Evolutionary conservation across 2,797 vertebrate species (phyloP).

Genomic region (Xerus rutilus): DNA sequence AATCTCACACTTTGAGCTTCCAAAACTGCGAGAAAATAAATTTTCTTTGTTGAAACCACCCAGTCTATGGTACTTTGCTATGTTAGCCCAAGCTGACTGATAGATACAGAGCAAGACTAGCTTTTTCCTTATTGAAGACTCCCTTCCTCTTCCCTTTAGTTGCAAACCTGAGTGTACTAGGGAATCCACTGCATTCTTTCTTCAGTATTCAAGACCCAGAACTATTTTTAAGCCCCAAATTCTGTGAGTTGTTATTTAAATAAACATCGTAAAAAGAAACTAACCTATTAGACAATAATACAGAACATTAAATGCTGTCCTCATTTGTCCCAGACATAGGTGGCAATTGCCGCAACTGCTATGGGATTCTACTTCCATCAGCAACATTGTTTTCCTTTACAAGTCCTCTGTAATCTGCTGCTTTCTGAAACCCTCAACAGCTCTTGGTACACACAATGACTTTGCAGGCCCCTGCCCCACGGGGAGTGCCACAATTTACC

Average conservation of each 20-base stretch:
- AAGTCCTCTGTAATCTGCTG: neutral
- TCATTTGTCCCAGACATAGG: conserved; percentile 51
- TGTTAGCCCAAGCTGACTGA: neutral
- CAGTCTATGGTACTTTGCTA: neutral
- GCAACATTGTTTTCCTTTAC: neutral
- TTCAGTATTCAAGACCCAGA: neutral
- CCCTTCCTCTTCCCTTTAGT: neutral
- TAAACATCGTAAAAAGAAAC: conserved; percentile 43
- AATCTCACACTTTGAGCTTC: neutral
- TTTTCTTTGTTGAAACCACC: neutral
- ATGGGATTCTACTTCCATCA: conserved; percentile 34
- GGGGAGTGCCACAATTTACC: neutral
- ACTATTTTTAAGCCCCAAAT: conserved; percentile 34
- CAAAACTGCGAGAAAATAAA: neutral
- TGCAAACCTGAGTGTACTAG: neutral
- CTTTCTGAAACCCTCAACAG: conserved; percentile 34
- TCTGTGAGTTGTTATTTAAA: conserved; percentile 47
- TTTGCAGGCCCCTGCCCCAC: neutral
- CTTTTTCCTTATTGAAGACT: neutral
- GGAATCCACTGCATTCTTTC: neutral
- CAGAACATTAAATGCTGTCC: conserved; percentile 27
- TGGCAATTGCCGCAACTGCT: conserved; percentile 3
- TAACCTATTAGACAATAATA: conserved; percentile 35
- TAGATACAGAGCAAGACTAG: neutral
- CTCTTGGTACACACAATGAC: neutral